Evolutionary conservation across 1,140 invertebrate genomes (phyloP).

Genomic region (Halyomorpha halys): DNA sequence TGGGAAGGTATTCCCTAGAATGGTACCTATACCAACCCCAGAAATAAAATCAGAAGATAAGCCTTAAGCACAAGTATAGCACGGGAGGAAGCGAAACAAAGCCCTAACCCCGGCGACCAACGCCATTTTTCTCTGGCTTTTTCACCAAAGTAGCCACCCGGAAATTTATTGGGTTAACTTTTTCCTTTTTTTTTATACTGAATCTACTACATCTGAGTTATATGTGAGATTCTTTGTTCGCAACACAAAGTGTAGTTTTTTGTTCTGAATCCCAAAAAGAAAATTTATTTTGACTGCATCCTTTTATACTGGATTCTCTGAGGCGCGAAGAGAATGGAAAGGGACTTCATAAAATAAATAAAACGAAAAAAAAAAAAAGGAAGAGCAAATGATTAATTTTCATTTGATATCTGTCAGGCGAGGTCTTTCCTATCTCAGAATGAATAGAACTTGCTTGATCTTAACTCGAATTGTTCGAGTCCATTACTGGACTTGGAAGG

Average conservation of each 20-base stretch:
- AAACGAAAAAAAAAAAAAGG: conserved; percentile 4
- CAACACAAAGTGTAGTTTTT: conserved; percentile 18
- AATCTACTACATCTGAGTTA: conserved; percentile 17
- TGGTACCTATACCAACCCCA: neutral
- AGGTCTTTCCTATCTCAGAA: no score
- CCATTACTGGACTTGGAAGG: no score
- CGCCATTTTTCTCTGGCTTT: conserved; percentile 16
- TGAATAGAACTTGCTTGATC: no score
- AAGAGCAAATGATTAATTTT: neutral
- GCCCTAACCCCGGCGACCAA: conserved; percentile 5
- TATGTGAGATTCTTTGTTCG: conserved; percentile 18
- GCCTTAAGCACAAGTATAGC: conserved; percentile 2
- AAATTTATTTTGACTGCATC: conserved; percentile 17
- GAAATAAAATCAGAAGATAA: conserved; percentile 17
- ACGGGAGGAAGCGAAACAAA: conserved; percentile 12
- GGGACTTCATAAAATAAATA: conserved; percentile 18
- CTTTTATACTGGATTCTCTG: conserved; percentile 10
- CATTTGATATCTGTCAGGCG: no score
- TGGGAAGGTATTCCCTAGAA: neutral
- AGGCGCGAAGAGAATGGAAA: conserved; percentile 1
- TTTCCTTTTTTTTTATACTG: conserved; percentile 12
- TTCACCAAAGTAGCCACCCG: conserved; percentile 17
- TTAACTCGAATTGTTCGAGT: no score
- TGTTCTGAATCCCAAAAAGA: conserved; percentile 5
- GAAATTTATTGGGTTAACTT: conserved; percentile 18